Percentiles rank a stretch among this genome's conserved stretches.
Evolutionary conservation across 2,797 vertebrate species (phyloP).

Genomic region (Acanthiza pusilla): DNA sequence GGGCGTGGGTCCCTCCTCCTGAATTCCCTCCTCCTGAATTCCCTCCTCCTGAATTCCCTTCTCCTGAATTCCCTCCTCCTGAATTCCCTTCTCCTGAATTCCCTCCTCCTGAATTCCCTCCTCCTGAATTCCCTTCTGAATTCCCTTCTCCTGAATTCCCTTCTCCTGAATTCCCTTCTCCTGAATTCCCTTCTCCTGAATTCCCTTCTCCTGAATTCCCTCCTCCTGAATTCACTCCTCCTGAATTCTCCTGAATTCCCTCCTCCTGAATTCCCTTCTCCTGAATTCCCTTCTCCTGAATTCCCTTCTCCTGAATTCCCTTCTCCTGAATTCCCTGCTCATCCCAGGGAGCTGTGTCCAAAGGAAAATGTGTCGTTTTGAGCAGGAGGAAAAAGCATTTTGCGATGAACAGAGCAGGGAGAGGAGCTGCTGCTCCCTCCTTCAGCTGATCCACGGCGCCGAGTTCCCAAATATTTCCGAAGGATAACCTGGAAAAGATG

Average conservation of each 20-base stretch:
- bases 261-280: neutral
- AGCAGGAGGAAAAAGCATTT: neutral
- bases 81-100: constrained; percentile 9
- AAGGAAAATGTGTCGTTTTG: neutral
- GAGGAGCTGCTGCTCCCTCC: neutral
- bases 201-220: too few relatives aligned
- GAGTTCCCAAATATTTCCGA: neutral
- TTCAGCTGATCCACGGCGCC: neutral
- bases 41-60: constrained; percentile 35
- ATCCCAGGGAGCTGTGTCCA: neutral
- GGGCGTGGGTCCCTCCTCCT: constrained; percentile 17
- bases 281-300: too few relatives aligned
- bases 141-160: constrained; percentile 10
- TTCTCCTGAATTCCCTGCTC: constrained; percentile 18
- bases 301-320: neutral
- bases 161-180: constrained; percentile 17
- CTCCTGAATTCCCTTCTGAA: constrained; percentile 1
- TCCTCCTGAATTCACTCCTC: neutral
- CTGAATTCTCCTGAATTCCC: too few relatives aligned
- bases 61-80: constrained; percentile 18
- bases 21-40: neutral
- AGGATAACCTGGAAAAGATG: neutral
- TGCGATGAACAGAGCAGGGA: neutral
- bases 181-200: neutral
- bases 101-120: constrained; percentile 34